Evolutionary conservation across 2,888 invertebrate species (phyloP), one percentile per base, ranked within the genome.

Genomic region (Sesia bembeciformis): DNA sequence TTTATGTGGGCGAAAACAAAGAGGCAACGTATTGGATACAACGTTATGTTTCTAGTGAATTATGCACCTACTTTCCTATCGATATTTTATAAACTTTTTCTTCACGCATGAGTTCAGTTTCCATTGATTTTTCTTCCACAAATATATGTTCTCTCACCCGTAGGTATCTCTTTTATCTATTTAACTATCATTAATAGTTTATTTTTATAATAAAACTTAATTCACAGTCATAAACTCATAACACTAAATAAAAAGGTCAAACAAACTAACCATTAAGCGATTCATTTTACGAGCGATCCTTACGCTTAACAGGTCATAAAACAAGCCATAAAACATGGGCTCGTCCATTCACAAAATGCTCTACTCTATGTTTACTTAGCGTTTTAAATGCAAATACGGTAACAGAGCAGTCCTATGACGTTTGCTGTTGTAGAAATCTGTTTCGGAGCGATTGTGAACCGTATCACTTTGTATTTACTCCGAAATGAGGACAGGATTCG

Each of bases 231-330:
- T 23, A 23, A 23, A 23, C 23, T 23, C 23, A 23, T 23, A 23
- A 23, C 23, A 5, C 42, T 42, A 5, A 50, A 50, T 39, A 50
- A 4, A 39, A 56, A 60, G 60, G 63, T 63, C 61, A 63, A 70
- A 64, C 65, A 64, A 64, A 67, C 62, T 65, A 72, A 72, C 76
- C 74, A 75, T 78, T 70, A 76, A 76, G 76, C 76, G 78, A 81
- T 84, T 83, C 73, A 78, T 77, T 87, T 86, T 81, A 87, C 81
- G 84, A 86, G 75, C 82, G 78, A 81, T 82, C 81, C 81, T 84
- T 82, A 81, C 79, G 75, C 76, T 86, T 85, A 84, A 83, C 84
- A 87, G 81, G 74, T 85, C 88, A 80, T 89, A 87, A 88, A 86
- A 78, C 76, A 76, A 79, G 70, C 77, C 83, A 79, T 88, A 87